Conservation (phyloP, 2,888 invertebrate genomes). For the Galerucella calmariensis region DNA sequence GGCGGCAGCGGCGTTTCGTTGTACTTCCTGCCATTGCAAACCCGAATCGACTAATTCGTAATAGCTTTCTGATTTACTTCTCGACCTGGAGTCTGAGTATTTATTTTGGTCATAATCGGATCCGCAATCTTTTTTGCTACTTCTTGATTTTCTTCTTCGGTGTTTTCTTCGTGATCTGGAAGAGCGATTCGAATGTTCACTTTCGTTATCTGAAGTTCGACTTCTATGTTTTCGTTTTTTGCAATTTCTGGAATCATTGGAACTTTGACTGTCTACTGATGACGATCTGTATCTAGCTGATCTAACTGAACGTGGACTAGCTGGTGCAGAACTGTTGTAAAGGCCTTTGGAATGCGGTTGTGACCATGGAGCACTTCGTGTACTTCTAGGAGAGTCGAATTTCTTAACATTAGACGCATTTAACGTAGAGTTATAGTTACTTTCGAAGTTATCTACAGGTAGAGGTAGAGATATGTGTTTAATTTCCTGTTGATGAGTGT, state of each 20-base stretch:
- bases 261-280: conserved; percentile 90
- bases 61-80: conserved; percentile 54
- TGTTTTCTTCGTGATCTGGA: conserved; percentile 82
- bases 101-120: conserved; percentile 77
- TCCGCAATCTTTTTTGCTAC: conserved; percentile 78
- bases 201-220: conserved; percentile 89
- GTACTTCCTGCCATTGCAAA: conserved; percentile 89
- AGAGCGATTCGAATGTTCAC: conserved; percentile 87
- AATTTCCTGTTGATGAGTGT: conserved; percentile 60
- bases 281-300: conserved; percentile 81
- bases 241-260: conserved; percentile 84
- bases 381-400: conserved; percentile 82
- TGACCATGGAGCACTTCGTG: conserved; percentile 84
- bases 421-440: conserved; percentile 49
- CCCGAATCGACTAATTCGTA: conserved; percentile 87
- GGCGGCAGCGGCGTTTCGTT: conserved; percentile 69
- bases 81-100: conserved; percentile 54
- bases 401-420: conserved; percentile 54
- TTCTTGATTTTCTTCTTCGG: conserved; percentile 79
- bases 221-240: conserved; percentile 83
- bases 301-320: conserved; percentile 84
- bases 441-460: conserved; percentile 67
- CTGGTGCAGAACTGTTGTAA: conserved; percentile 69
- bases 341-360: conserved; percentile 79
- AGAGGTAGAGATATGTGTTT: conserved; percentile 71